phyloP scores from a whole-genome alignment of 1,140 invertebrate genomes.

The Drosophila paulistorum region DNA sequence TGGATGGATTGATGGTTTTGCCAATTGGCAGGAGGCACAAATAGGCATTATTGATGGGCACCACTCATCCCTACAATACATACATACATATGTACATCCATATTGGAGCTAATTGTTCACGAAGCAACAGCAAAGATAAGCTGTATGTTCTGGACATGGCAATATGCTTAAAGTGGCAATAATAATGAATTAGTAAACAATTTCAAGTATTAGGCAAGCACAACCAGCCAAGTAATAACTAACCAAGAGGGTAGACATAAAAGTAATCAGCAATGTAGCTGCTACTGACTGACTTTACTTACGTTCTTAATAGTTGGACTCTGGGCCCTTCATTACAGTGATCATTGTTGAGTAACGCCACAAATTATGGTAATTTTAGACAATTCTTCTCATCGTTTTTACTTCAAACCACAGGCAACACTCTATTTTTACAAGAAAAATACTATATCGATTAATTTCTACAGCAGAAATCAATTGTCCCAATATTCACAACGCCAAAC shows the following conservation, averaged over 20 bases:
- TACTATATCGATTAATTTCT: too few relatives aligned
- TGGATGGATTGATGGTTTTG: constrained; percentile 18
- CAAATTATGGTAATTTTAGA: too few relatives aligned
- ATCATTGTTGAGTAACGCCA: too few relatives aligned
- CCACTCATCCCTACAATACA: neutral
- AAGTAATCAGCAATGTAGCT: too few relatives aligned
- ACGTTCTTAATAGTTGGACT: too few relatives aligned
- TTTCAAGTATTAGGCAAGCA: constrained; percentile 52
- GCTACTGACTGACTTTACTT: too few relatives aligned
- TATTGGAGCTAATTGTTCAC: constrained; percentile 57
- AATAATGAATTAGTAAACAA: constrained; percentile 78
- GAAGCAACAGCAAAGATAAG: constrained; percentile 6
- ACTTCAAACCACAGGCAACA: too few relatives aligned
- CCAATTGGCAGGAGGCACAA: constrained; percentile 69
- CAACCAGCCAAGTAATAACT: constrained; percentile 20
- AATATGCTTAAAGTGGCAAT: constrained; percentile 56
- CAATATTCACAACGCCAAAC: too few relatives aligned
- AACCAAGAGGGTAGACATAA: constrained; percentile 40
- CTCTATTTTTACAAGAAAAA: too few relatives aligned
- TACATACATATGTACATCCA: neutral
- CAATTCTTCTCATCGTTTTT: too few relatives aligned
- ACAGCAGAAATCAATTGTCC: too few relatives aligned
- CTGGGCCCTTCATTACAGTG: too few relatives aligned
- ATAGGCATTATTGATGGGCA: constrained; percentile 66
- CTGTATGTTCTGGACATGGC: constrained; percentile 15